These are phyloP conservation scores for Sicus ferrugineus DNA, from an alignment of 2,888 invertebrate genomes.

Conservation along the genomic window DNA sequence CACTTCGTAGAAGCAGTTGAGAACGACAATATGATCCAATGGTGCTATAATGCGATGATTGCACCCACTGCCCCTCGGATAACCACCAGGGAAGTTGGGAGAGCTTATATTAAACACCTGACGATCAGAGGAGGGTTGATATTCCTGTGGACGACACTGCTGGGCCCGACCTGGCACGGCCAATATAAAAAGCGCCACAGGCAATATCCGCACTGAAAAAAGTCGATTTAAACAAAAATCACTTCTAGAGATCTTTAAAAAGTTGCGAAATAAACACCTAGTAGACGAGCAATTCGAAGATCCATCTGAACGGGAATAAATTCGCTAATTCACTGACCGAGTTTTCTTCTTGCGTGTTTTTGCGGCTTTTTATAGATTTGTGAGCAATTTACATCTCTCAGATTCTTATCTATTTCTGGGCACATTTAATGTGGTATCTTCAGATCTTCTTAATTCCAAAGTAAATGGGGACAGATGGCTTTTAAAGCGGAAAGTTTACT, in stretches of 20 bases:
- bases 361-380: no score
- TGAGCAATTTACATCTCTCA: neutral
- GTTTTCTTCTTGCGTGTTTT: no score
- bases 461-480: no score
- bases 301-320: neutral
- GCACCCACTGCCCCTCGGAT: slow-evolving; percentile 55
- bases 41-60: slow-evolving; percentile 56
- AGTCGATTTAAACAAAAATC: no score
- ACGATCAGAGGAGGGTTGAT: slow-evolving; percentile 42
- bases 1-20: slow-evolving; percentile 52
- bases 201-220: neutral
- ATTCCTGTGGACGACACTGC: slow-evolving; percentile 39
- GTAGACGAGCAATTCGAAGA: neutral
- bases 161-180: slow-evolving; percentile 14
- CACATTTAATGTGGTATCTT: neutral
- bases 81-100: slow-evolving; percentile 50
- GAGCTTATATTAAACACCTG: slow-evolving; percentile 52
- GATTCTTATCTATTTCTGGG: neutral
- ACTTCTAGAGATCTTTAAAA: neutral
- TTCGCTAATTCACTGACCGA: neutral
- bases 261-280: neutral
- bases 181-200: neutral
- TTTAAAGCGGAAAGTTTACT: slow-evolving; percentile 2
- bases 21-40: slow-evolving; percentile 52
- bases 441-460: no score